Evolutionary conservation across 1,140 invertebrate species (phyloP), one percentile per base, ranked within the genome.

Genomic region (Chlorops oryzae): DNA sequence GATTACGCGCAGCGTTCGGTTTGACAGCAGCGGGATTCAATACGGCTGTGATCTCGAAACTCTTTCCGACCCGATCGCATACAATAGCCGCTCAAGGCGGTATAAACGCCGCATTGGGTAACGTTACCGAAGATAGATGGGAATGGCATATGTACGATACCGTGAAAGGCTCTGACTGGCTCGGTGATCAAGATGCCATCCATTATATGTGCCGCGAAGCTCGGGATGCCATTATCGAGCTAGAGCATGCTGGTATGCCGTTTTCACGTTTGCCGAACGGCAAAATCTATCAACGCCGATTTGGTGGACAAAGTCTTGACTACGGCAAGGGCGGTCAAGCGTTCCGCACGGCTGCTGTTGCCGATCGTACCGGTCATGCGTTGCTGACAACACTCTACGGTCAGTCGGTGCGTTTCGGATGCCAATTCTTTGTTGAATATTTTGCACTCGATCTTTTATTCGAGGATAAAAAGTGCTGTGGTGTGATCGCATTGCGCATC

Each of bases 381-480:
- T 75, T 99, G 0, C 77, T 99, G 0, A 96, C 99, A 73, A 99
- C 96, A 2, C 76, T 99, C 0, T 99, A 98, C 70, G 96, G 96
- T 0, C 88, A 96, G 73, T 98, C 94, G 0, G 76, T 99, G 21
- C 85, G 89, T 54, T 97, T 96, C 73, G 87, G 96, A 67, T 97
- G 94, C 62, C 88, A 97, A 64, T 99, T 97, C 73, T 99, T 98
- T 67, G 85, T 99, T 50, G 96, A 99, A 74, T 98, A 97, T 73
- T 98, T 98, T 72, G 96, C 95, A 1, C 72, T 99, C 47, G 96
- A 99, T 77, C 74, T 99, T 18, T 75, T 99, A 1, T 97, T 99
- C 92, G 90, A 96, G 60, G 82, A 86, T 55, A 90, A 87, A 5
- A 83, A 86, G 56, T 95, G 92, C 63, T 78, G 85, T 20, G 96